Evolutionary conservation across 2,888 invertebrate genomes (phyloP), one percentile per base, ranked within the genome.

Genomic region (Hydriomena furcata): DNA sequence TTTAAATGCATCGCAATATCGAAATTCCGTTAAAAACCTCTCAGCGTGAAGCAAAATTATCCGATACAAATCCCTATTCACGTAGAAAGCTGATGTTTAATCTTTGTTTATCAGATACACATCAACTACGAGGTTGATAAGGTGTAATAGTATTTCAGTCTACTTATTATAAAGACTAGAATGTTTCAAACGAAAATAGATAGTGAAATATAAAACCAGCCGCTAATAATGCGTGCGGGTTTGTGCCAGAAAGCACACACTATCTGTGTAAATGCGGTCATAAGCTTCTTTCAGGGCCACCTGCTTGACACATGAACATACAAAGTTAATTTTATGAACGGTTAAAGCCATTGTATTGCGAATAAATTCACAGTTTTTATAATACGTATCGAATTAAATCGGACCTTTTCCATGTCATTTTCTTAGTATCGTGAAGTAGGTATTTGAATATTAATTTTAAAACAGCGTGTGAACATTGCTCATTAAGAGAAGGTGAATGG

Each of bases 331-430:
- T 87, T 87, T 87, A 88, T 84, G 76, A 70, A 71, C 66, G 63
- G 66, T 71, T 67, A 66, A 73, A 68, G 73, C 69, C 72, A 60
- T 66, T 46, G 60, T 51, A 71, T 67, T 60, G 74, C 66, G 51
- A 73, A 86, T 88, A 88, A 87, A 86, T 77, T 82, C 68, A 71
- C 76, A 72, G 66, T 78, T 84, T 87, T 88, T 85, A 85, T 84
- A 77, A 66, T 71, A 76, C 74, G 63, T 73, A 78, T 79, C 76
- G 71, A 79, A 84, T 84, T 82, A 83, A 81, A 65, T 65, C 61
- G 64, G 62, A 63, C 52, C 46, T 53, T 62, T 61, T 62, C 61
- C 50, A 63, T 75, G 66, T 68, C 12, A 53, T 76, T 73, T 73
- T 66, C 60, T 65, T 55, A 58, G 56, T 66, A 69, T 73, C 63